A percentile compares a stretch with the other conserved stretches of the same genome.
Conservation (phyloP, 2,888 invertebrate genomes). For the Lasioglossum pauxillum region DNA sequence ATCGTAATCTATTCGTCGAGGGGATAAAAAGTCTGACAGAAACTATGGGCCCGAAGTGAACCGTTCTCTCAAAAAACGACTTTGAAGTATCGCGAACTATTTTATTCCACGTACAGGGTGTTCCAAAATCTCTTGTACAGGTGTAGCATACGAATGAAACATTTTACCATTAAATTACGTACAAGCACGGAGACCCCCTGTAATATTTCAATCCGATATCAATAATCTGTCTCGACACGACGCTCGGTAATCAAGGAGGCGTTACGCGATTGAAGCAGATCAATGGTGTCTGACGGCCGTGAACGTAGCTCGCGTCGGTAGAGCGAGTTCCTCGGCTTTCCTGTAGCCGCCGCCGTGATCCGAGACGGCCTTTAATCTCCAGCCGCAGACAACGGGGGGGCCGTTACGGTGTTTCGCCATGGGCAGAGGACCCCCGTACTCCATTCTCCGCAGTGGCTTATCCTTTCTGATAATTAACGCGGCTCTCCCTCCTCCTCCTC, state of each 20-base stretch:
- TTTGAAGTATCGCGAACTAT: too few species aligned
- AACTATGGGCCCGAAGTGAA: too few species aligned
- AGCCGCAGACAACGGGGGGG: constrained; percentile 32
- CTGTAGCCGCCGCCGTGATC: constrained; percentile 2
- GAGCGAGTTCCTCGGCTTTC: neutral
- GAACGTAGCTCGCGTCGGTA: neutral
- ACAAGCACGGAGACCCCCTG: neutral
- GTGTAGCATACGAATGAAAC: too few species aligned
- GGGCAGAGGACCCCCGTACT: constrained; percentile 40
- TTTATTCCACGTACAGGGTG: too few species aligned
- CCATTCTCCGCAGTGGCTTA: constrained; percentile 68
- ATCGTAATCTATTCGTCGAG: too few species aligned
- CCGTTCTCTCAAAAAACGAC: too few species aligned
- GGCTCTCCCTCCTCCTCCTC: constrained; percentile 4
- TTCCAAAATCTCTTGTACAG: too few species aligned
- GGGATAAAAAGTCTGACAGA: too few species aligned
- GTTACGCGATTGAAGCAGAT: neutral
- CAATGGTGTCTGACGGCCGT: neutral
- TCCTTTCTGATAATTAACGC: constrained; percentile 74
- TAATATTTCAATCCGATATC: neutral
- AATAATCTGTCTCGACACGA: neutral
- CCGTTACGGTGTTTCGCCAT: constrained; percentile 22
- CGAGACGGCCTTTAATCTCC: constrained; percentile 45
- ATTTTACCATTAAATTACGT: neutral
- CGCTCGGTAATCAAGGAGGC: neutral